These are phyloP conservation scores for Xenopus borealis DNA, from an alignment of 2,113 vertebrate species.

Conservation along the genomic window DNA sequence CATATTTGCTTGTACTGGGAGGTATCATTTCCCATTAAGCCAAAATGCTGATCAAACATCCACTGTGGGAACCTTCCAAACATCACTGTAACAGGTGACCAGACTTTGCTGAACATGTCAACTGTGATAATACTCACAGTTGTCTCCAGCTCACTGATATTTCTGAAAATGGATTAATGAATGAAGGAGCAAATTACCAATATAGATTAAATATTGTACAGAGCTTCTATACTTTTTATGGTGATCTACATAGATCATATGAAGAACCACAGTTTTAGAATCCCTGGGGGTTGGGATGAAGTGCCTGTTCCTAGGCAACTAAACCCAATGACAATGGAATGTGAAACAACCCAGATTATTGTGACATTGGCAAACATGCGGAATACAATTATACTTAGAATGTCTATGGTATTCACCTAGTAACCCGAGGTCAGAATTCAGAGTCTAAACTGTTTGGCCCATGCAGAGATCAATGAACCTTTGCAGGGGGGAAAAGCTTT, in stretches of 20 bases:
- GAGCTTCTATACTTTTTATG: neutral
- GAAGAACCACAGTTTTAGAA: neutral
- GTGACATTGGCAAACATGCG: conserved; percentile 31
- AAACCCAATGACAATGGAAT: conserved; percentile 32
- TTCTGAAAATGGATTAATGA: neutral
- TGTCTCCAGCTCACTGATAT: neutral
- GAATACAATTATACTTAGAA: conserved; percentile 18
- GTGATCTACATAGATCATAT: neutral
- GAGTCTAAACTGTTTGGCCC: neutral
- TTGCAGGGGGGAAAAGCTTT: neutral
- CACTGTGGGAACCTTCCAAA: conserved; percentile 11
- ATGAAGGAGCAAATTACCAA: neutral
- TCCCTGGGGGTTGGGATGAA: neutral
- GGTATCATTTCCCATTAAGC: neutral
- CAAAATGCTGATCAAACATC: neutral
- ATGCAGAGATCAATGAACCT: neutral
- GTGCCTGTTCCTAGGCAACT: conserved; percentile 31
- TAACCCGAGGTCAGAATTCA: neutral
- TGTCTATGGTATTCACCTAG: neutral
- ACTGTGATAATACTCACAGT: neutral
- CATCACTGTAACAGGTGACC: conserved; percentile 29
- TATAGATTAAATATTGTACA: neutral
- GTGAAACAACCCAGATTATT: conserved; percentile 15
- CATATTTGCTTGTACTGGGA: too few species aligned
- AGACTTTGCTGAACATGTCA: conserved; percentile 7